Conservation (phyloP, 2,113 vertebrate species). For the Trogon surrucura region DNA sequence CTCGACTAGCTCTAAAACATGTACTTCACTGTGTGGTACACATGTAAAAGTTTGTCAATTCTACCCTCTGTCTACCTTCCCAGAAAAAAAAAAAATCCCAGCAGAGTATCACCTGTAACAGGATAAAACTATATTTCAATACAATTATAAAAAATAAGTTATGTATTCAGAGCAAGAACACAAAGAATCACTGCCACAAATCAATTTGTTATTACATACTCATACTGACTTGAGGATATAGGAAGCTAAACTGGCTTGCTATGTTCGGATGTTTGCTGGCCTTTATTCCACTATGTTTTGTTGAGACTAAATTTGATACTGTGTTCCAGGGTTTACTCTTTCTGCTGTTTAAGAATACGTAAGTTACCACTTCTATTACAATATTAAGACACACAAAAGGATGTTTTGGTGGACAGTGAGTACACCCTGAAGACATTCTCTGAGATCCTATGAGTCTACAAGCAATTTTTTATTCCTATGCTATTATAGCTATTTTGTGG, state of each 20-base stretch:
- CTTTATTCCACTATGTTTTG: neutral
- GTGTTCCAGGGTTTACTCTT: neutral
- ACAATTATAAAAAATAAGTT: neutral
- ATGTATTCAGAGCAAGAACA: neutral
- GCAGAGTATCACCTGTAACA: neutral
- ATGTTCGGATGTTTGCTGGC: neutral
- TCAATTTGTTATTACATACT: neutral
- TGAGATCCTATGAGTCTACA: neutral
- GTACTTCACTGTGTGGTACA: neutral
- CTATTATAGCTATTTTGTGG: neutral
- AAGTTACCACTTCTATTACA: neutral
- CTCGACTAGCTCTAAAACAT: neutral
- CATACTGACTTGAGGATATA: neutral
- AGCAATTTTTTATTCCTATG: neutral
- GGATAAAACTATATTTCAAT: neutral
- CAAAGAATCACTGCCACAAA: neutral
- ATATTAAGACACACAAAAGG: neutral
- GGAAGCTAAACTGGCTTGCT: conserved; percentile 1
- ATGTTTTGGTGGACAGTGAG: neutral
- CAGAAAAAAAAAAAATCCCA: neutral
- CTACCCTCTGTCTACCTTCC: neutral
- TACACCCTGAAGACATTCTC: neutral
- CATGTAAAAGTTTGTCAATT: neutral
- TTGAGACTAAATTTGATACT: neutral
- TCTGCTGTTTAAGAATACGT: neutral